Evolutionary conservation across 2,888 invertebrate genomes (phyloP), one percentile per base, ranked within the genome.

Genomic region (Dryobotodes eremita): DNA sequence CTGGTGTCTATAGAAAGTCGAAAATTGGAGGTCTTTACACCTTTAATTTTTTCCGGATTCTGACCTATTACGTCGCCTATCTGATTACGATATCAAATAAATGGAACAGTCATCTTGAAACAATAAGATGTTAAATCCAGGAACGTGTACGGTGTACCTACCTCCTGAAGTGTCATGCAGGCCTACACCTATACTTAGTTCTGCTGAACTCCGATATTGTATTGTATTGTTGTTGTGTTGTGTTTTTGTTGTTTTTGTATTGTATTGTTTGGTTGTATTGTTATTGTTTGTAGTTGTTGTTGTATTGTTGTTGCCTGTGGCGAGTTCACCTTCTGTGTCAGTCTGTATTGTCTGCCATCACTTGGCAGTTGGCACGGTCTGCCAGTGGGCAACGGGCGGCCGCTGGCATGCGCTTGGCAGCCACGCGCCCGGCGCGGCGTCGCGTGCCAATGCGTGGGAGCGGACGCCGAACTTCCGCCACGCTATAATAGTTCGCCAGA

Each of bases 381-480:
- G 69, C 71, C 79, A 70, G 70, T 76, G 79, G 75, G 75, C 79
- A 78, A 82, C 80, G 80, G 69, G 81, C 79, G 82, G 78, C 83
- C 85, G 85, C 76, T 84, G 88, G 90, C 84, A 80, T 83, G 88
- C 84, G 81, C 76, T 81, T 84, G 83, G 83, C 75, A 89, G 90
- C 87, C 85, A 89, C 89, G 88, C 89, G 80, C 82, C 87, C 59
- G 81, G 71, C 82, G 89, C 83, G 87, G 85, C 88, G 91, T 88
- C 92, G 95, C 95, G 95, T 95, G 95, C 95, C 95, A 95, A 94
- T 83, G 94, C 95, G 95, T 95, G 95, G 96, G 95, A 93, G 95
- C 93, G 91, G 92, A 92, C 93, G 92, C 90, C 90, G 86, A 86
- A 88, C 94, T 95, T 95, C 96, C 95, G 96, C 92, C 94, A 94